phyloP scores from a whole-genome alignment of 2,797 vertebrate species.

The Siniperca obscura region DNA sequence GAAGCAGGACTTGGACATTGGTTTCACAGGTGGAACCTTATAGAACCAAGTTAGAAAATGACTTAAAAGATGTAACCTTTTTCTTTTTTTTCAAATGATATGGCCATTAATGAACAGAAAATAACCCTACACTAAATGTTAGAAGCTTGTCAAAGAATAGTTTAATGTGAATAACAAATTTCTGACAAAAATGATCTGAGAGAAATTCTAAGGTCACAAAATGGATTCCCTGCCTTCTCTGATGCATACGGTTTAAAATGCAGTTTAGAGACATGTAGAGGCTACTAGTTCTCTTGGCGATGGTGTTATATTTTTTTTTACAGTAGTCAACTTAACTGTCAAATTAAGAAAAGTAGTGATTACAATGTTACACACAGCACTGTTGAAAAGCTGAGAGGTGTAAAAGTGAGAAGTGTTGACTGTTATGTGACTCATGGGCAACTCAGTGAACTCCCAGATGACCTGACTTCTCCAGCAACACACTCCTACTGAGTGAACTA shows the following conservation, averaged over 20 bases:
- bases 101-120: neutral
- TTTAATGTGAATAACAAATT: neutral
- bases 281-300: neutral
- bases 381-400: slow-evolving; percentile 2
- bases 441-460: neutral
- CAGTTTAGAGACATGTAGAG: neutral
- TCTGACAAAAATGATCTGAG: neutral
- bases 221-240: neutral
- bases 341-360: slow-evolving; percentile 4
- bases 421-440: neutral
- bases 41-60: neutral
- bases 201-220: neutral
- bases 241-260: neutral
- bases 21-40: neutral
- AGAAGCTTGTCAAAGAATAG: neutral
- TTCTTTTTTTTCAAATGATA: neutral
- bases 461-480: slow-evolving; percentile 21
- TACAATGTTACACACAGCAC: slow-evolving; percentile 1
- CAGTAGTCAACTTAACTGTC: neutral
- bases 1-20: neutral
- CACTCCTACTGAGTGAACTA: slow-evolving; percentile 35
- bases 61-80: neutral
- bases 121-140: neutral
- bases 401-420: slow-evolving; percentile 26
- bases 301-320: neutral